Evolutionary conservation across 2,888 invertebrate genomes (phyloP).

Genomic region (Eristalis tenax): DNA sequence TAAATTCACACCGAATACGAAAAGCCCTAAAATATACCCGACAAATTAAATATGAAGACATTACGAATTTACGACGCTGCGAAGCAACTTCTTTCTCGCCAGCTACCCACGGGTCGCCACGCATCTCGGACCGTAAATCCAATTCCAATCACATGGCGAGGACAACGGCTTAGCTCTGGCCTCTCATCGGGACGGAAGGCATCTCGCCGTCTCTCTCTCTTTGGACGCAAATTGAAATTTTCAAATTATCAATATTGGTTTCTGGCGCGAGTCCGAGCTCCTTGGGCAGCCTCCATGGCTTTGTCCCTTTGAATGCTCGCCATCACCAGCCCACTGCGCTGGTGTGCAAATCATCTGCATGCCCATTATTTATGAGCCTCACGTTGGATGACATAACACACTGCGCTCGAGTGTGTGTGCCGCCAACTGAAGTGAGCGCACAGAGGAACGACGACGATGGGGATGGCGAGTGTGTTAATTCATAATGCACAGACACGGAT

Average conservation of each 20-base stretch:
- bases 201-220: neutral
- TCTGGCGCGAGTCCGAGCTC: slow-evolving; percentile 36
- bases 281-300: slow-evolving; percentile 25
- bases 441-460: slow-evolving; percentile 13
- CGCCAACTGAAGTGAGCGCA: slow-evolving; percentile 10
- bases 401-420: slow-evolving; percentile 14
- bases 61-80: slow-evolving; percentile 75
- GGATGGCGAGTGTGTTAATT: slow-evolving; percentile 39
- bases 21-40: slow-evolving; percentile 68
- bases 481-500: slow-evolving; percentile 56
- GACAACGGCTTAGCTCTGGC: slow-evolving; percentile 1
- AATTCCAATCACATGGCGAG: slow-evolving; percentile 38
- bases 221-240: slow-evolving; percentile 62
- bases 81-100: slow-evolving; percentile 10
- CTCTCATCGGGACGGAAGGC: neutral
- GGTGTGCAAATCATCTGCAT: slow-evolving; percentile 63
- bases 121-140: slow-evolving; percentile 30
- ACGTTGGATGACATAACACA: slow-evolving; percentile 64
- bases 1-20: slow-evolving; percentile 61
- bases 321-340: slow-evolving; percentile 37
- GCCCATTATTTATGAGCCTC: slow-evolving; percentile 59
- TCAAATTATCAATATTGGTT: slow-evolving; percentile 72
- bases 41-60: slow-evolving; percentile 77
- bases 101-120: neutral
- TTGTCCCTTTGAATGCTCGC: slow-evolving; percentile 32